Evolutionary conservation across 2,113 vertebrate genomes (phyloP).

Genomic region (Phycodurus eques): DNA sequence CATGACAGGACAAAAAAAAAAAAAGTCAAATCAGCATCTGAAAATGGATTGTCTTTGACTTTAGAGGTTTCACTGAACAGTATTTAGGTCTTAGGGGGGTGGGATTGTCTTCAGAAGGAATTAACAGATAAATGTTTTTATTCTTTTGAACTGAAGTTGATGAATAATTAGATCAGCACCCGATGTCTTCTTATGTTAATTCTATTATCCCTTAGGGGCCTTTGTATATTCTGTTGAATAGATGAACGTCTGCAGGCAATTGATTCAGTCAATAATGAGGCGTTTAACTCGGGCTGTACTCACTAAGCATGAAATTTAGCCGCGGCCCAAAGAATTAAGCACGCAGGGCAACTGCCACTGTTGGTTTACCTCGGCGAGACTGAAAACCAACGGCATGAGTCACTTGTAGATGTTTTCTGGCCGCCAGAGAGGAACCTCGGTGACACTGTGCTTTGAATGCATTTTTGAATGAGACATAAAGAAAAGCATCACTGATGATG

Average conservation of each 20-base stretch:
- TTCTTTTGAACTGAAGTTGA: constrained; percentile 28
- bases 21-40: not conserved
- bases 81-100: not conserved
- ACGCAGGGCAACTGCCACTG: constrained; percentile 31
- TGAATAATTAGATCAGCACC: constrained; percentile 29
- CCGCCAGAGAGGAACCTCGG: constrained; percentile 3
- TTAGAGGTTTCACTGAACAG: not conserved
- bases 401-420: constrained; percentile 15
- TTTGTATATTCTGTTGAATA: constrained; percentile 68
- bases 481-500: constrained; percentile 4
- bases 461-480: constrained; percentile 11
- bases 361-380: constrained; percentile 43
- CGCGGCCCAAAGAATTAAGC: constrained; percentile 37
- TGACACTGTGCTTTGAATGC: constrained; percentile 8
- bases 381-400: constrained; percentile 19
- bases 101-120: constrained; percentile 10
- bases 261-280: constrained; percentile 62
- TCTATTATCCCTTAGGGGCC: constrained; percentile 47
- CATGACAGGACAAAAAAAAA: not conserved
- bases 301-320: constrained; percentile 59
- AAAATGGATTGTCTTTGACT: not conserved
- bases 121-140: constrained; percentile 5
- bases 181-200: constrained; percentile 33
- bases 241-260: constrained; percentile 66
- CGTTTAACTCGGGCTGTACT: constrained; percentile 55